These are phyloP conservation scores for Vannuccia rotundouncinata DNA, from an alignment of 2,888 invertebrate species.

Conservation along the genomic window DNA sequence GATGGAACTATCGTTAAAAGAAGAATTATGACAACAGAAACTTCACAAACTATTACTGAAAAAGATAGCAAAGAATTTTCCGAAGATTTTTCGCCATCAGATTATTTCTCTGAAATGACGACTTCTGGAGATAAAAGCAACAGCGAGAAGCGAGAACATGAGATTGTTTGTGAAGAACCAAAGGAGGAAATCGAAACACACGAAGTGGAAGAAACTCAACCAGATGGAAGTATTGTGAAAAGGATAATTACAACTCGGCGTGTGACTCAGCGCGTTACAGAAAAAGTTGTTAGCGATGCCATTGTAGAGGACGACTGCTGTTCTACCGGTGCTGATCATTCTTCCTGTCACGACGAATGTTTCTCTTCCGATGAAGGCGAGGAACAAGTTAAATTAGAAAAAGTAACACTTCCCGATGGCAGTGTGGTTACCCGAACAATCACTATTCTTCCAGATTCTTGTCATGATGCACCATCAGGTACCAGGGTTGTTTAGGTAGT, in stretches of 20 bases:
- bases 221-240: conserved; percentile 12
- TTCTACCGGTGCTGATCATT: neutral
- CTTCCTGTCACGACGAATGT: neutral
- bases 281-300: neutral
- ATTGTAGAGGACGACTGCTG: neutral
- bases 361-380: conserved; percentile 1
- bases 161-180: neutral
- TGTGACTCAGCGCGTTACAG: conserved; percentile 5
- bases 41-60: conserved; percentile 9
- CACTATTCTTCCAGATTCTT: neutral
- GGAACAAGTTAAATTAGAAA: neutral
- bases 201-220: conserved; percentile 4
- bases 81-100: neutral
- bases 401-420: neutral
- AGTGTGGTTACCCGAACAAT: conserved; percentile 1
- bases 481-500: neutral
- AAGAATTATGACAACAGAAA: neutral
- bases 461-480: conserved; percentile 3
- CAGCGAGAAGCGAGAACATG: neutral
- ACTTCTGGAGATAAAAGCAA: neutral
- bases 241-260: neutral
- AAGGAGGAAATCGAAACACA: neutral
- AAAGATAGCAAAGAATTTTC: neutral
- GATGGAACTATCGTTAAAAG: conserved; percentile 28
- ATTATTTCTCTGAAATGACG: conserved; percentile 13